Evolutionary conservation across 2,113 vertebrate species (phyloP), one percentile per base, ranked within the genome.

Genomic region (human (Homo sapiens)): DNA sequence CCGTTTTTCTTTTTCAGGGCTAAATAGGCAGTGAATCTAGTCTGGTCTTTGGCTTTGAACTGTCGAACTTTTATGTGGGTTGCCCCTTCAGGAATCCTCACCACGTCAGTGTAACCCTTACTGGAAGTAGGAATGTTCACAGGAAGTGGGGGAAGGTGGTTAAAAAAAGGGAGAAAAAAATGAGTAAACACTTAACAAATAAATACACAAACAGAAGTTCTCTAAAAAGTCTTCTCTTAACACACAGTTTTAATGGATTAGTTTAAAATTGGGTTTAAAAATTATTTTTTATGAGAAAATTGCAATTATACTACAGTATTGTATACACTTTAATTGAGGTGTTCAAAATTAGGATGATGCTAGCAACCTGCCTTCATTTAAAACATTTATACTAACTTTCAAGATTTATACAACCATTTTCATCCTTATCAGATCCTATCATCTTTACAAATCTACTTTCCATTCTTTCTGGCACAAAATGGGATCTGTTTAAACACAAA

Each of bases 61-160:
- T 99, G 99, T n/a, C 99, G 99, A 27, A 99, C 99, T 98, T 99
- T 99, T 95, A 99, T 99, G 95, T 99, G 99, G 3, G 99, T 99
- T 5, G 99, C 99, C 27, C 99, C 99, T 89, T 99, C 99, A 0
- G 99, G 99, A 96, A 99, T 99, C 98, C 99, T 99, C 96, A 99
- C 99, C 50, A 99, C 99, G 0, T 99, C 99, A 1, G 99, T 99
- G 98, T 99, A 99, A 96, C 99, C 99, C 96, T 99, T 99, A 98
- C 99, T 99, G 48, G 22, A 90, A 68, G 32, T 64, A 96, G 40
- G 14, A 81, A 83, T 22, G 10, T 80, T 3, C 80, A 90, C 4
- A 38, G 48, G 10, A 12, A 73, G n/a, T 3, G 16, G 20, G 9
- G 12, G 59, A 13, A 9, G 10, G 43, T 35, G 10, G 43, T 11